phyloP scores from a whole-genome alignment of 1,140 invertebrate genomes.

The Leptestheria dahalacensis region DNA sequence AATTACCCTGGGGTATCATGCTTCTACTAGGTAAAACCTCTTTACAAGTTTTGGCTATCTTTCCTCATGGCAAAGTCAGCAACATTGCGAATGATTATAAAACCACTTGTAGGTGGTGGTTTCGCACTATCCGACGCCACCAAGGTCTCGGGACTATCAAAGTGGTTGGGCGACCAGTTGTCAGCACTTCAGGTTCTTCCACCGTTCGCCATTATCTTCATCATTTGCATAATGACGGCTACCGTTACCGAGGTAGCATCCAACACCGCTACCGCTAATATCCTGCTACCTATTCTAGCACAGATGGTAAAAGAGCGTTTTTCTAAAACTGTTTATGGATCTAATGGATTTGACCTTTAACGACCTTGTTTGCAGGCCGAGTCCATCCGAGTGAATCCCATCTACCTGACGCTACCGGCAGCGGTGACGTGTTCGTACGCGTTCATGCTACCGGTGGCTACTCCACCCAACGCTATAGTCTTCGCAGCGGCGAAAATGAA shows the following conservation, averaged over 20 bases:
- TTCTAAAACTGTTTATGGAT: not conserved
- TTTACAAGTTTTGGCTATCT: too few relatives aligned
- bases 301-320: constrained; percentile 42
- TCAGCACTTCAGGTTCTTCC: constrained; percentile 26
- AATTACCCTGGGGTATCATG: constrained; percentile 61
- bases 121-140: constrained; percentile 75
- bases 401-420: constrained; percentile 75
- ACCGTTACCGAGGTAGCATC: constrained; percentile 65
- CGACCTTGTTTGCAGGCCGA: constrained; percentile 31
- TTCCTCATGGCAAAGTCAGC: not conserved
- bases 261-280: constrained; percentile 71
- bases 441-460: constrained; percentile 62
- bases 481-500: constrained; percentile 61
- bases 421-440: constrained; percentile 58
- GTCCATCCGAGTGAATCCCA: constrained; percentile 52
- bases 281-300: constrained; percentile 60
- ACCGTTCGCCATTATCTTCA: constrained; percentile 25
- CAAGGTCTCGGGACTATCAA: constrained; percentile 56
- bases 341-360: not conserved
- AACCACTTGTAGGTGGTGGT: constrained; percentile 43
- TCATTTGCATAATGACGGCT: constrained; percentile 32
- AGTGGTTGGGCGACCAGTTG: constrained; percentile 46
- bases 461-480: constrained; percentile 88
- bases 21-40: constrained; percentile 59
- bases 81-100: not conserved